Evolutionary conservation across 2,888 invertebrate species (phyloP).

Genomic region (Carterocephalus palaemon): DNA sequence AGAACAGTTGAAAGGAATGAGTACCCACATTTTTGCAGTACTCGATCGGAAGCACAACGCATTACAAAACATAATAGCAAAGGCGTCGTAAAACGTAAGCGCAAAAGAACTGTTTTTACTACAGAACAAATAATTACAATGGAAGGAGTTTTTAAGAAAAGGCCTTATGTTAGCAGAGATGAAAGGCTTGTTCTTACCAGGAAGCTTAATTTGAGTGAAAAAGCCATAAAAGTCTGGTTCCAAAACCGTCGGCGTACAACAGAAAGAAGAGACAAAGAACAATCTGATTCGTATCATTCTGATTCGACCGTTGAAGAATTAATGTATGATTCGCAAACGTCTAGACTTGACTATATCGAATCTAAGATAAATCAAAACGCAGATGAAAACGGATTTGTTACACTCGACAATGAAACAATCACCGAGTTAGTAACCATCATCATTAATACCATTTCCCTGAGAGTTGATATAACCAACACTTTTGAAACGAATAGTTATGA

Average conservation of each 20-base stretch:
- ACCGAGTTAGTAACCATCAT: conserved; percentile 43
- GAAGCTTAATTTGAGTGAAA: conserved; percentile 73
- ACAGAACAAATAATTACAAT: conserved; percentile 84
- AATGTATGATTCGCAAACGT: conserved; percentile 18
- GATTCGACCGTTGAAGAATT: conserved; percentile 30
- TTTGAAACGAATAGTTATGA: conserved; percentile 17
- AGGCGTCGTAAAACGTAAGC: conserved; percentile 9
- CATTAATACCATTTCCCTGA: conserved; percentile 37
- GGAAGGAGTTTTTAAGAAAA: conserved; percentile 83
- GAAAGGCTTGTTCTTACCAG: conserved; percentile 82
- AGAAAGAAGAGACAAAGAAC: conserved; percentile 34
- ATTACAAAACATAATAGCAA: neutral
- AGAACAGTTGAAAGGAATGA: neutral
- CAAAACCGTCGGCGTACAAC: conserved; percentile 84
- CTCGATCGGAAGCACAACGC: neutral
- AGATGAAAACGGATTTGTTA: conserved; percentile 48
- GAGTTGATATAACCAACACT: conserved; percentile 19
- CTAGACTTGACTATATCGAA: conserved; percentile 44
- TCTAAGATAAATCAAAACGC: conserved; percentile 43
- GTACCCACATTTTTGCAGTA: neutral
- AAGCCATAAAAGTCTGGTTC: conserved; percentile 88
- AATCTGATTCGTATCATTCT: conserved; percentile 22
- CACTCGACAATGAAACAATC: conserved; percentile 45
- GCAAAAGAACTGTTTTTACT: conserved; percentile 86
- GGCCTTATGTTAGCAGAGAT: conserved; percentile 84